phyloP scores from a whole-genome alignment of 2,113 vertebrate species.

The Pachyramphus minor region DNA sequence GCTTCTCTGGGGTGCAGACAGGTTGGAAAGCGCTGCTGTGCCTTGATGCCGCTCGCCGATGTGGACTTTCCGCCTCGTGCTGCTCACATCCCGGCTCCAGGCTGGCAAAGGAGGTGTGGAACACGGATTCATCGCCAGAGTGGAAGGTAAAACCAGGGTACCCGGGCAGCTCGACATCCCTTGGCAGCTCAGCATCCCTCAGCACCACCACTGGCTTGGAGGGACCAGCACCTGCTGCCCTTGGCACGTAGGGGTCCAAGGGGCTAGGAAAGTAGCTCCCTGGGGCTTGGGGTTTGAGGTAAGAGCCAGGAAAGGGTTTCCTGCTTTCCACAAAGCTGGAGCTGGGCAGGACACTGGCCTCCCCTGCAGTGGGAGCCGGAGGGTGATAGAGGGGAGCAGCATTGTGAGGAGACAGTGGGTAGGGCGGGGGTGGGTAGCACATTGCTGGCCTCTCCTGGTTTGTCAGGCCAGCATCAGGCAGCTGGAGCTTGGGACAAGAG shows the following conservation, averaged over 20 bases:
- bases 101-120: rapidly evolving
- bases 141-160: background rate
- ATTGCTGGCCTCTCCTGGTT: constrained; percentile 69
- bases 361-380: rapidly evolving
- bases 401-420: constrained; percentile 33
- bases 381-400: background rate
- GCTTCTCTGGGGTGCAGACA: background rate
- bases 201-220: background rate
- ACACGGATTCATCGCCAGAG: rapidly evolving
- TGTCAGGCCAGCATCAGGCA: constrained; percentile 14
- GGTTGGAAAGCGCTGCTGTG: constrained; percentile 63
- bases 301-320: constrained; percentile 4
- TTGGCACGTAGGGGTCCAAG: constrained; percentile 49
- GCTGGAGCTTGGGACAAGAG: constrained; percentile 66
- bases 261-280: constrained; percentile 21
- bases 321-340: background rate
- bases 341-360: background rate
- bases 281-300: constrained; percentile 56
- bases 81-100: background rate
- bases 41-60: background rate
- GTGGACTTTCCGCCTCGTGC: background rate
- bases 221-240: background rate
- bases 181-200: constrained; percentile 43
- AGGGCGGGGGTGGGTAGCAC: constrained; percentile 68
- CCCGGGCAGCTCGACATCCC: background rate